Percentiles rank a stretch among this genome's conserved stretches.
phyloP scores from a whole-genome alignment of 2,113 vertebrate genomes.

The Progne subis region DNA sequence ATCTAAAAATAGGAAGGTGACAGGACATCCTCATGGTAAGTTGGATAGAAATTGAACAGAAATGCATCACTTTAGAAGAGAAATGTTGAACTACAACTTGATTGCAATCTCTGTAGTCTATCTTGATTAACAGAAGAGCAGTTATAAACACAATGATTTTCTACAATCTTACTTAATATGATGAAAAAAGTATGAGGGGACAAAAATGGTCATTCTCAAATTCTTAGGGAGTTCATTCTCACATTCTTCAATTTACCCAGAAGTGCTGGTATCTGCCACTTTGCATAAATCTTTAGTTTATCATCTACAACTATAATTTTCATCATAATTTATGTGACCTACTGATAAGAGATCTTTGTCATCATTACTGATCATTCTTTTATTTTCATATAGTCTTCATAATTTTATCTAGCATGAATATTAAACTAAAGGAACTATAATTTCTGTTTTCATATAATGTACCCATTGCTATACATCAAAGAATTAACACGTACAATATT shows the following conservation, averaged over 20 bases:
- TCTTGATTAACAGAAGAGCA: neutral
- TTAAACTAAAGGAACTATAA: neutral
- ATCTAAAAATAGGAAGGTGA: neutral
- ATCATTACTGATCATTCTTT: neutral
- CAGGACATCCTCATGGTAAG: neutral
- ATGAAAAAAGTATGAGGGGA: neutral
- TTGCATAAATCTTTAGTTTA: neutral
- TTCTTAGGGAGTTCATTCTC: neutral
- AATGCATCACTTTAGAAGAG: neutral
- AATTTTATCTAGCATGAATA: neutral
- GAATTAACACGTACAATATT: neutral
- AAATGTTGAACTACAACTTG: neutral
- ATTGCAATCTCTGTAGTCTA: neutral
- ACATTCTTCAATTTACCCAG: neutral
- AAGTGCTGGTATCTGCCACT: neutral
- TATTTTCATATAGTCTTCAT: neutral
- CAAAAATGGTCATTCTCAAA: neutral
- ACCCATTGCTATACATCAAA: neutral
- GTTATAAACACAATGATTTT: neutral
- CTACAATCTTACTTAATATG: neutral
- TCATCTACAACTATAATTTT: neutral
- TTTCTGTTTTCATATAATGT: neutral
- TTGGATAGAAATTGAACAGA: neutral
- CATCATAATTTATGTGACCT: neutral
- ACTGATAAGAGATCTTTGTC: neutral